Base-by-base conservation (phyloP, 2,888 invertebrate genomes). In the Terebella lapidaria region DNA sequence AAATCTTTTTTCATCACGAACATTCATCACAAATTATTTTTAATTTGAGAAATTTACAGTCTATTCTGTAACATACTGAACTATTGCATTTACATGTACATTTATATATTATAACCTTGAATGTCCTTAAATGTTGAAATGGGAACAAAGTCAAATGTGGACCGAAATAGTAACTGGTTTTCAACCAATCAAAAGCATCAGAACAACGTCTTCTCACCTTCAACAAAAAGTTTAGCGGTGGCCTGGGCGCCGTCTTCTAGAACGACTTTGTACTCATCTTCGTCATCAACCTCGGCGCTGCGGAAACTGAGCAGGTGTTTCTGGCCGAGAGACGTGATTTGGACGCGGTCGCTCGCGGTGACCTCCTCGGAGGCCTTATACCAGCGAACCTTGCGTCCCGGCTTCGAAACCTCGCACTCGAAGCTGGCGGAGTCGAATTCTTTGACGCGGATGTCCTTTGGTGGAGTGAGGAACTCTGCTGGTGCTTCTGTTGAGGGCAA, bases 401-500 rank as follows among this genome's bases (percentile, higher is more conserved):
- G 86, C 69, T 88, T 87, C 0, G 92, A 92, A 54, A 95, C 83
- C 83, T 92, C 89, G 15, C 94, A 91, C 2, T 87, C 87, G 68
- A 95, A 72, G 15, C 70, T 69, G 25, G 72, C 74, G 3, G 69
- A 72, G 47, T 72, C 70, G 22, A 73, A 68, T 58, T 73, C 74
- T 26, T 70, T 72, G 2, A 76, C 72, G 22, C 71, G 72, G 28
- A 72, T 60, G 66, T 78, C 74, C 42, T 72, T 69, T 25, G 78
- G 67, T 53, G 68, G 68, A 10, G 70, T 68, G 30, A 75, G 63
- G 59, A 77, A 74, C 58, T 76, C 73, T 5, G 76, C 65, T 42
- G 72, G 71, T 26, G 70, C 70, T 49, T 49, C 49, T 49, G 24
- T n/a, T 20, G 22, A 35, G 10, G 35, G 35, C 35, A 35, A 15